phyloP scores from a whole-genome alignment of 2,113 vertebrate species.

The Campylomormyrus tamandua region DNA sequence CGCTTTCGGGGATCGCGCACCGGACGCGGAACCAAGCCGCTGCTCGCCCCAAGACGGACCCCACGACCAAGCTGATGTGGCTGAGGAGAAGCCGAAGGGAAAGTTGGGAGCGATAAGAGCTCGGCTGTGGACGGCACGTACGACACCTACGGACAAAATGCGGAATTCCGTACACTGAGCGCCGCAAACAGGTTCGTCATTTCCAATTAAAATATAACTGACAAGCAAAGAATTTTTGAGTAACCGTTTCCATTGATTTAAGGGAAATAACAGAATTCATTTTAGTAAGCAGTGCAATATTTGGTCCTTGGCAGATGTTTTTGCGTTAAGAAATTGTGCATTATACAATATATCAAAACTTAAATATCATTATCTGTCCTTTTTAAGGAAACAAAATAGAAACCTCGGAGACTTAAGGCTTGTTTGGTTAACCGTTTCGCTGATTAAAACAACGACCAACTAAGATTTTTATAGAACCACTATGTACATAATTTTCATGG shows the following conservation, averaged over 20 bases:
- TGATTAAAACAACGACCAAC: background rate
- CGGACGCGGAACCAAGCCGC: background rate
- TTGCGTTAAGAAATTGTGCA: background rate
- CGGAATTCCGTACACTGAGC: background rate
- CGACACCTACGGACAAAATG: background rate
- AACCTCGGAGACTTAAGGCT: background rate
- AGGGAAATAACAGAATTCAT: background rate
- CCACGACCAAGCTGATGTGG: background rate
- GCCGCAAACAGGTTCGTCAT: background rate
- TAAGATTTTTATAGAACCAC: background rate
- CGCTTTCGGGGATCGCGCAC: background rate
- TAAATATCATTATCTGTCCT: background rate
- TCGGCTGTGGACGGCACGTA: background rate
- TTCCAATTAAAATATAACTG: background rate
- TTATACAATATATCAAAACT: background rate
- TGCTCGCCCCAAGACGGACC: background rate
- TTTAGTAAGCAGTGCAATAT: background rate
- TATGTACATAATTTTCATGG: background rate
- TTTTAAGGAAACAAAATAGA: background rate
- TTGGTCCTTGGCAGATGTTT: background rate
- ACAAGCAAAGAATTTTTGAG: background rate
- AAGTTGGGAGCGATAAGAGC: background rate
- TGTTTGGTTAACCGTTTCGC: background rate
- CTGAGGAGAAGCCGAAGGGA: background rate
- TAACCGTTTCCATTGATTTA: background rate